Base-by-base conservation (phyloP, 2,797 vertebrate genomes). In the Gymnothorax reevesii region DNA sequence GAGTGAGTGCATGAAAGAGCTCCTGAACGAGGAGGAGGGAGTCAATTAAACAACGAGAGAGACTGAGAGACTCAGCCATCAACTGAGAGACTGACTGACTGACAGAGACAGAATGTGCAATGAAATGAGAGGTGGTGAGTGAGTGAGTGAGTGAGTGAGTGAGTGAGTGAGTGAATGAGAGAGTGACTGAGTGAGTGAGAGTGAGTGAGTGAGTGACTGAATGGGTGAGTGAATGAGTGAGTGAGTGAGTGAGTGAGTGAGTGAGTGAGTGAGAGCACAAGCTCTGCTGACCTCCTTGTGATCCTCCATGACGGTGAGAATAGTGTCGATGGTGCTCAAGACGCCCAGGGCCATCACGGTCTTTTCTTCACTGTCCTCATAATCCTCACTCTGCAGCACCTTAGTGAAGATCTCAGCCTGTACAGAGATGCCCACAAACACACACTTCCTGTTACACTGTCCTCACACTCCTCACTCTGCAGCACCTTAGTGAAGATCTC, bases 301-400 rank as follows among this genome's bases (percentile, higher is more conserved):
- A 92, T 98, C 97, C 90, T 98, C 98, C 93, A 99, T 97, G 87
- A 99, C 98, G 0, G 98, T 99, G 85, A 99, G 95, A 88, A 99
- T 97, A 84, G 98, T 99, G 90, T 99, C 98, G 15, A 99, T 99
- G 83, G 98, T 99, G 91, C 98, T 98, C 79, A 99, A 96, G 90
- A 99, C 96, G 13, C 98, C 98, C 91, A 99, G 97, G 7, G 98
- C 98, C 97, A 98, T 99, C 85, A 99, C 98, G 0, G 98, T 98
- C 95, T 99, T 99, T 92, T 99, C 98, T 87, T 99, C 98, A 0
- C 97, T 96, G 93, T 42, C 33, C 33, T 42, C 33, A 42, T 42
- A 42, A 1, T 42, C 33, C 33, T 42, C 33, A 42, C 33, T 42
- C 33, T 42, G 33, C 33, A 42, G 33, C 33, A 42, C 33, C 33